Evolutionary conservation across 2,113 vertebrate genomes (phyloP), one percentile per base, ranked within the genome.

Genomic region (Grallaria varia): DNA sequence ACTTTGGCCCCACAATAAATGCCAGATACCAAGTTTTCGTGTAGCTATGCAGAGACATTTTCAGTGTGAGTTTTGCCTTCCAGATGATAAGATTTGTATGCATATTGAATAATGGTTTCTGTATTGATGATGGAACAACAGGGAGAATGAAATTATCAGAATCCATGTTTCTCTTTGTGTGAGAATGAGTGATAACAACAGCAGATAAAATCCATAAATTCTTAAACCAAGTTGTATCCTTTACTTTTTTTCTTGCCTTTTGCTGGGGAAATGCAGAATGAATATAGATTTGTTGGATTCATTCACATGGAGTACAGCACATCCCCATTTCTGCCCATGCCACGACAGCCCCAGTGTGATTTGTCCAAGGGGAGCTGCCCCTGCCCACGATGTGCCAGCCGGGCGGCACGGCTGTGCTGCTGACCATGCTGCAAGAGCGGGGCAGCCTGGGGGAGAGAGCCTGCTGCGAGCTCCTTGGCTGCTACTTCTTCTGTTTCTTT

Each of bases 331-430:
- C 18, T 52, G 18, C 33, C 37, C 56, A 4, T 9, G 10, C 3
- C 74, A 12, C 1, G 24, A 21, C 1, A 5, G 35, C 35, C 14
- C 17, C 30, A 7, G 0, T 22, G 15, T 3, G 21, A 10, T 6
- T 14, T 22, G 62, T n/a, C 5, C 4, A 2, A 4, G 2, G 4
- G 69, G 52, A 80, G 53, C 37, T 56, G 73, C 10, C 16, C 23
- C 47, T 73, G 69, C 53, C 42, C 15, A 19, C 15, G 6, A n/a
- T 0, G 9, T 33, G 63, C 53, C 5, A 12, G 59, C 27, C 0
- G 5, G 24, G 23, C 7, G 18, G 17, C 20, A 5, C 5, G 10
- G 55, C 67, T n/a, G 62, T 24, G 68, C 85, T 1, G 3, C 78
- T 5, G 14, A 58, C 52, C 20, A 40, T 12, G 63, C 85, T 1